These are phyloP conservation scores for Panurus biarmicus DNA, from an alignment of 2,113 vertebrate genomes.

Conservation along the genomic window DNA sequence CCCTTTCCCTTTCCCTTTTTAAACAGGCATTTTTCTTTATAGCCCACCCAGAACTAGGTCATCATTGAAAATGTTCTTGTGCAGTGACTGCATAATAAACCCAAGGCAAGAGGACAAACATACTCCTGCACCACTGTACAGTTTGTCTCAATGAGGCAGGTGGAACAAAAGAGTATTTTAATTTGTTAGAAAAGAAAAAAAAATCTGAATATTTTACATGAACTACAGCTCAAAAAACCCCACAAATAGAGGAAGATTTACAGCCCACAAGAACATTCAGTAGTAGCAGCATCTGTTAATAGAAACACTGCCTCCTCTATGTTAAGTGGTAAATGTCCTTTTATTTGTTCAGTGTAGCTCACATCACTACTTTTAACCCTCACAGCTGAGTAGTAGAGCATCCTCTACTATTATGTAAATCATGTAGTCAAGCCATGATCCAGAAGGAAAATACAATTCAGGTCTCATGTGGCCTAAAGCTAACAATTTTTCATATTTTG, in stretches of 20 bases:
- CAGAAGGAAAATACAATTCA: not conserved
- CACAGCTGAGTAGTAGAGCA: not conserved
- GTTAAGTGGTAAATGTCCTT: not conserved
- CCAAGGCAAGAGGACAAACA: not conserved
- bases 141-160: not conserved
- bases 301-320: not conserved
- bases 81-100: not conserved
- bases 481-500: not conserved
- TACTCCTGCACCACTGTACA: not conserved
- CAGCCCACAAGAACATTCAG: not conserved
- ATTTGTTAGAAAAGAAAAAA: not conserved
- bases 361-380: not conserved
- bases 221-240: not conserved
- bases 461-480: not conserved
- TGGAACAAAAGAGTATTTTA: not conserved
- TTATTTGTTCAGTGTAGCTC: not conserved
- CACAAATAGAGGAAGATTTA: not conserved
- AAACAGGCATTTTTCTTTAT: not conserved
- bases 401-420: not conserved
- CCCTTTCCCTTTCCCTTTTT: not conserved
- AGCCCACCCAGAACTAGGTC: not conserved
- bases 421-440: not conserved
- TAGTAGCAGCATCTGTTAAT: not conserved
- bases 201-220: not conserved
- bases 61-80: not conserved